Evolutionary conservation across 2,888 invertebrate species (phyloP).

Genomic region (Subacronicta megacephala): DNA sequence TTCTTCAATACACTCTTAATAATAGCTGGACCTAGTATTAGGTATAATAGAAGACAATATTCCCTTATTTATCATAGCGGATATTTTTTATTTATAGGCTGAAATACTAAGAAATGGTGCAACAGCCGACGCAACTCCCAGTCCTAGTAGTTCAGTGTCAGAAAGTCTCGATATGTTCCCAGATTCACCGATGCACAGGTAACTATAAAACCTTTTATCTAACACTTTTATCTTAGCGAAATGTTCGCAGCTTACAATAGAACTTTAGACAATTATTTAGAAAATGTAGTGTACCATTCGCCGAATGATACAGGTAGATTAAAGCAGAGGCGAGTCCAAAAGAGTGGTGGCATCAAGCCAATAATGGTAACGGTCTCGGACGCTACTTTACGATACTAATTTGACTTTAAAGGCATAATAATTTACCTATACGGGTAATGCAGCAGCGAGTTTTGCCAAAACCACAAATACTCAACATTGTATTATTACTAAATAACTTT

Average conservation of each 20-base stretch:
- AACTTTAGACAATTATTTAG: constrained; percentile 52
- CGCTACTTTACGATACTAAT: constrained; percentile 78
- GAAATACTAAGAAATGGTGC: constrained; percentile 90
- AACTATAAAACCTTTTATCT: constrained; percentile 50
- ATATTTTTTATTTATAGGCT: constrained; percentile 71
- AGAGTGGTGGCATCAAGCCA: constrained; percentile 80
- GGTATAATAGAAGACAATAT: neutral
- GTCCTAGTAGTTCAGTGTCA: constrained; percentile 96
- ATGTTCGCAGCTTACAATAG: constrained; percentile 57
- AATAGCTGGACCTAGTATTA: neutral
- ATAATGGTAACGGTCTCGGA: constrained; percentile 75
- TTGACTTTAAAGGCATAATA: constrained; percentile 82
- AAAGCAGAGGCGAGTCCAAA: constrained; percentile 68
- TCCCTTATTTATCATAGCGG: constrained; percentile 4
- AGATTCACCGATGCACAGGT: constrained; percentile 96
- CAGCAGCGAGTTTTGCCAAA: constrained; percentile 72
- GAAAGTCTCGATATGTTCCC: constrained; percentile 97
- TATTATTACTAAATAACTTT: constrained; percentile 64
- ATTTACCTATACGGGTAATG: constrained; percentile 76
- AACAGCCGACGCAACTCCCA: constrained; percentile 94
- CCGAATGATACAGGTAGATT: constrained; percentile 66
- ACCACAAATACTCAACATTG: constrained; percentile 67
- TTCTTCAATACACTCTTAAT: neutral
- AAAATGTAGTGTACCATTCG: constrained; percentile 59
- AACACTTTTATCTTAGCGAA: constrained; percentile 46